A percentile compares a stretch with the other conserved stretches of the same genome.
These are phyloP conservation scores for Streblospio benedicti DNA, from an alignment of 1,140 invertebrate species.

Conservation along the genomic window DNA sequence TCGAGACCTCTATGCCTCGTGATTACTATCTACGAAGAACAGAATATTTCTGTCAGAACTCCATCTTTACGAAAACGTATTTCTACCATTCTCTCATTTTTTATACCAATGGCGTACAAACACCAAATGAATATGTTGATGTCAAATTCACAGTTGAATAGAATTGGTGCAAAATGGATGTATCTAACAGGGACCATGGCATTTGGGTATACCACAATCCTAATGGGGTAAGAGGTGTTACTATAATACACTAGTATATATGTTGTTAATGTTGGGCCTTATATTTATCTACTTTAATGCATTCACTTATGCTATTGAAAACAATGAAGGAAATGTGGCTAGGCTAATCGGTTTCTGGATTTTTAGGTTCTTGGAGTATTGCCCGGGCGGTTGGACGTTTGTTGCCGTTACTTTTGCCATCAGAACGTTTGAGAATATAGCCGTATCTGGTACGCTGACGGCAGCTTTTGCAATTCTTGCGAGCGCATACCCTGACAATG, in stretches of 20 bases:
- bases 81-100: too few relatives aligned
- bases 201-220: conserved; percentile 50
- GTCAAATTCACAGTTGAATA: conserved; percentile 62
- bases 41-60: too few relatives aligned
- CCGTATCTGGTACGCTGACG: conserved; percentile 83
- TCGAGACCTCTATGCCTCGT: too few relatives aligned
- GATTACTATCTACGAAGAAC: too few relatives aligned
- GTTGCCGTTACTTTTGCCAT: conserved; percentile 76
- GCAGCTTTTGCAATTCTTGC: conserved; percentile 87
- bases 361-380: conserved; percentile 54
- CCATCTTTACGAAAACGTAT: too few relatives aligned
- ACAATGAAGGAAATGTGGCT: background rate
- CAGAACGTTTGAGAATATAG: conserved; percentile 80
- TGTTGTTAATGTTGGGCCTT: too few relatives aligned
- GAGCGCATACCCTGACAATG: conserved; percentile 81
- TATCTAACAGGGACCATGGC: conserved; percentile 79
- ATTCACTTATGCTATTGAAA: too few relatives aligned
- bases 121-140: too few relatives aligned
- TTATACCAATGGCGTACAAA: too few relatives aligned
- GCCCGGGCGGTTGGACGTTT: conserved; percentile 69
- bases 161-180: conserved; percentile 71
- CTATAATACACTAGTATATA: too few relatives aligned
- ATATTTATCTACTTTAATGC: too few relatives aligned
- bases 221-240: conserved; percentile 79
- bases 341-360: background rate